phyloP scores from a whole-genome alignment of 2,888 invertebrate species.

The Hirtodrosophila duncani region DNA sequence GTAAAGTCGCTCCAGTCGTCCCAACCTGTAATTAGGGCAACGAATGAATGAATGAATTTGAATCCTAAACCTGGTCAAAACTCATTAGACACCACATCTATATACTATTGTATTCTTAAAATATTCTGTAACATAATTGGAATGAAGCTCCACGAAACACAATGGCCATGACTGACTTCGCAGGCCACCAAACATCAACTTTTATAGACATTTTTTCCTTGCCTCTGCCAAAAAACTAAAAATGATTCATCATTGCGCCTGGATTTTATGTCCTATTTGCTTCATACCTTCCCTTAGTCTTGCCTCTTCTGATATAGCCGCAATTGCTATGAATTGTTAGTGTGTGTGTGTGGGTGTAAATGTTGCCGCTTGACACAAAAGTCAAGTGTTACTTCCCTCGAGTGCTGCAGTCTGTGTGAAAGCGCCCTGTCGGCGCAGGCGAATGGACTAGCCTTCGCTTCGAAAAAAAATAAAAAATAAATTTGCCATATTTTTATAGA shows the following conservation, averaged over 20 bases:
- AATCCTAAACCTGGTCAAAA: too few species aligned
- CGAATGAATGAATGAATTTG: too few species aligned
- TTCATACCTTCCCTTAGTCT: conserved; percentile 6
- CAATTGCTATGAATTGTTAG: conserved; percentile 28
- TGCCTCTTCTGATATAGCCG: conserved; percentile 34
- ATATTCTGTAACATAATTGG: too few species aligned
- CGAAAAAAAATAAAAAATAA: too few species aligned
- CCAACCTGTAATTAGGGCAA: conserved; percentile 78
- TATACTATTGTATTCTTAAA: too few species aligned
- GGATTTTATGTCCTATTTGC: conserved; percentile 26
- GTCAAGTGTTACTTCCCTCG: conserved; percentile 64
- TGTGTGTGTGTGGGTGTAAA: conserved; percentile 16
- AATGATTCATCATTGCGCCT: conserved; percentile 26
- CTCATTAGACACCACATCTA: too few species aligned
- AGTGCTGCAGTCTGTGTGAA: conserved; percentile 49
- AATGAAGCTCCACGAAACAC: too few species aligned
- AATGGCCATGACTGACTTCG: too few species aligned
- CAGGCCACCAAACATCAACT: too few species aligned
- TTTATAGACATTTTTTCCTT: too few species aligned
- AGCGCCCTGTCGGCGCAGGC: conserved; percentile 20
- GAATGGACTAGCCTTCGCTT: conserved; percentile 6
- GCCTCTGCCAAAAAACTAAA: too few species aligned
- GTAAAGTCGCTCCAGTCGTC: conserved; percentile 79
- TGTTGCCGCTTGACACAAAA: conserved; percentile 62
- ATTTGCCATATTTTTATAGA: conserved; percentile 22